Evolutionary conservation across 2,113 vertebrate species (phyloP).

Genomic region (Lagenorhynchus albirostris): DNA sequence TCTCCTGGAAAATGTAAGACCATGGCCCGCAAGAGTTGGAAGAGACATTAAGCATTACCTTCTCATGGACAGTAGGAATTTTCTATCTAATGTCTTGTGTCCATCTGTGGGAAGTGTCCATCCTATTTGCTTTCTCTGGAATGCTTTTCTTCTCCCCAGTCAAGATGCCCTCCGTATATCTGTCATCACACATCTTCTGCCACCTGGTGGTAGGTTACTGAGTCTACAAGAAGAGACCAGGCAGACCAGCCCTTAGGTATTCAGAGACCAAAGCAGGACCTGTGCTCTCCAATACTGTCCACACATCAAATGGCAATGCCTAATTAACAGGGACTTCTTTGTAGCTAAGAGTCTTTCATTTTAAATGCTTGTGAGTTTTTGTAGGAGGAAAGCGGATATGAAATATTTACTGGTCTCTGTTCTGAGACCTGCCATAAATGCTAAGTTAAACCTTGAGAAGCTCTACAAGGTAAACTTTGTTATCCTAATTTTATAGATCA

Average conservation of each 20-base stretch:
- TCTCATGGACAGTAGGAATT: background rate
- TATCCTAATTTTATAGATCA: background rate
- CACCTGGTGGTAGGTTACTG: constrained; percentile 22
- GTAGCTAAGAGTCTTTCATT: background rate
- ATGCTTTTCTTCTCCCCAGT: background rate
- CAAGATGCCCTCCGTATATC: background rate
- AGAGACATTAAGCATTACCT: background rate
- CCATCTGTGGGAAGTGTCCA: background rate
- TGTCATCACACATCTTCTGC: constrained; percentile 42
- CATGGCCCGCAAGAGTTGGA: background rate
- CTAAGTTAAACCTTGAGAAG: background rate
- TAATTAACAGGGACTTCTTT: background rate
- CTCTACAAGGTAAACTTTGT: background rate
- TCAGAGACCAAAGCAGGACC: background rate
- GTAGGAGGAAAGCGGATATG: background rate
- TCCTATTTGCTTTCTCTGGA: background rate
- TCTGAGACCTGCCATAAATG: background rate
- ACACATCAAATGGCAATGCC: background rate
- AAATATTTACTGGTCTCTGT: background rate
- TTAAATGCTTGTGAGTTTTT: background rate
- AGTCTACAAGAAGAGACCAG: background rate
- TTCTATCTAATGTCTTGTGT: background rate
- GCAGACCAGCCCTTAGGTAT: background rate
- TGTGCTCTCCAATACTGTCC: background rate
- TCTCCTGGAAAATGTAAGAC: background rate